These are phyloP conservation scores for Noctua comes DNA, from an alignment of 2,888 invertebrate genomes.

Conservation along the genomic window DNA sequence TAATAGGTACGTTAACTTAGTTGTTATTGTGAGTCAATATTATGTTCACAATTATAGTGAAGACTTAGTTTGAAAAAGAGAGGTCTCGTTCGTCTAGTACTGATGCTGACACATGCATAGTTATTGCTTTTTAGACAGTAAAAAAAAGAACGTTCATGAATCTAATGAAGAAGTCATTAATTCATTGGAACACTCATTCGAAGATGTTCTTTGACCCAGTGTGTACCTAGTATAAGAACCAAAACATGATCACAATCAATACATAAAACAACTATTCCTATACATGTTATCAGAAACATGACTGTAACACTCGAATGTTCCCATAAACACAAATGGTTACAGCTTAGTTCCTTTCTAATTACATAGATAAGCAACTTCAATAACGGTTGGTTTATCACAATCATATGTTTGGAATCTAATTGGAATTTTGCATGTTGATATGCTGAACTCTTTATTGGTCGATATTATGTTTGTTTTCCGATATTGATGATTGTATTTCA, in stretches of 20 bases:
- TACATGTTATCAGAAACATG: constrained; percentile 76
- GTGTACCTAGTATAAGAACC: not conserved
- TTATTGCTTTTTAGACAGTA: not conserved
- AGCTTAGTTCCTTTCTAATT: constrained; percentile 90
- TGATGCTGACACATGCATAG: not conserved
- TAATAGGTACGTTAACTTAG: not conserved
- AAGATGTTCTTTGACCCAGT: not conserved
- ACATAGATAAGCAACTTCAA: constrained; percentile 89
- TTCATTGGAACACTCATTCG: not conserved
- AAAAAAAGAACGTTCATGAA: not conserved
- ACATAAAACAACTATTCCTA: constrained; percentile 65
- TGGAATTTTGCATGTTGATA: constrained; percentile 90
- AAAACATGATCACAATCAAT: constrained; percentile 45
- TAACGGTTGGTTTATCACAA: constrained; percentile 89
- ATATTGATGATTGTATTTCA: constrained; percentile 88
- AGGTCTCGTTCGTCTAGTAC: not conserved
- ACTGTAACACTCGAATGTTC: constrained; percentile 83
- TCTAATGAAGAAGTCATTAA: not conserved
- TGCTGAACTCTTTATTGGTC: constrained; percentile 88
- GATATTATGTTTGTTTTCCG: constrained; percentile 89
- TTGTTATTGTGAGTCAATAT: constrained; percentile 24
- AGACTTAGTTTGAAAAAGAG: not conserved
- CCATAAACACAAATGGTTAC: constrained; percentile 88
- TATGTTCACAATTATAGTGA: not conserved
- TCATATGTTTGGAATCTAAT: constrained; percentile 89